Percentiles rank a stretch among this genome's conserved stretches.
These are phyloP conservation scores for Calameuta pallipes DNA, from an alignment of 2,888 invertebrate genomes.

Conservation along the genomic window DNA sequence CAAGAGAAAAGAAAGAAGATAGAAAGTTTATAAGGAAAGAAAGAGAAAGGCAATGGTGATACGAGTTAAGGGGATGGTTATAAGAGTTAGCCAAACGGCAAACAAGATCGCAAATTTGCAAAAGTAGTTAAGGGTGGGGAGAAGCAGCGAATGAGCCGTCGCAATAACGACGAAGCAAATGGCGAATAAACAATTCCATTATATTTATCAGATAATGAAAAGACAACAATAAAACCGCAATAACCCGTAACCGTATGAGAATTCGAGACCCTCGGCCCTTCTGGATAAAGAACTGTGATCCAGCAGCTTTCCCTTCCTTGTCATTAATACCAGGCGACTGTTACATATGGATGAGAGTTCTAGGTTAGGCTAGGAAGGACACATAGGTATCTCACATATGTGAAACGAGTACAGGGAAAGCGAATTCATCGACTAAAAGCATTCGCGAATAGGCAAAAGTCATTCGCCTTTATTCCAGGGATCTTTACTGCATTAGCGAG, in stretches of 20 bases:
- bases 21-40: background rate
- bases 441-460: slow-evolving; percentile 56
- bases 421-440: slow-evolving; percentile 66
- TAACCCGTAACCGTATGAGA: slow-evolving; percentile 29
- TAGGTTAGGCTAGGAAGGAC: slow-evolving; percentile 50
- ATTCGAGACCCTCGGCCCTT: slow-evolving; percentile 21
- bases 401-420: slow-evolving; percentile 48
- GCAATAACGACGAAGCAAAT: slow-evolving; percentile 30
- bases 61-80: background rate
- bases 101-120: slow-evolving; percentile 22
- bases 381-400: slow-evolving; percentile 6
- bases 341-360: slow-evolving; percentile 65
- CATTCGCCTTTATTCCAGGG: slow-evolving; percentile 52
- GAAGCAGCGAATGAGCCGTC: slow-evolving; percentile 8
- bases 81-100: slow-evolving; percentile 5
- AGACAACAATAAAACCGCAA: slow-evolving; percentile 45
- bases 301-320: slow-evolving; percentile 39
- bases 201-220: slow-evolving; percentile 62
- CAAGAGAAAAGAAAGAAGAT: background rate
- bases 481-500: slow-evolving; percentile 18
- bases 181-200: slow-evolving; percentile 57
- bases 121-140: background rate
- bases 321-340: slow-evolving; percentile 66
- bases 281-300: slow-evolving; percentile 50
- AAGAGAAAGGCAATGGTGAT: background rate